phyloP scores from a whole-genome alignment of 1,140 invertebrate species.

The Drosophila ficusphila region DNA sequence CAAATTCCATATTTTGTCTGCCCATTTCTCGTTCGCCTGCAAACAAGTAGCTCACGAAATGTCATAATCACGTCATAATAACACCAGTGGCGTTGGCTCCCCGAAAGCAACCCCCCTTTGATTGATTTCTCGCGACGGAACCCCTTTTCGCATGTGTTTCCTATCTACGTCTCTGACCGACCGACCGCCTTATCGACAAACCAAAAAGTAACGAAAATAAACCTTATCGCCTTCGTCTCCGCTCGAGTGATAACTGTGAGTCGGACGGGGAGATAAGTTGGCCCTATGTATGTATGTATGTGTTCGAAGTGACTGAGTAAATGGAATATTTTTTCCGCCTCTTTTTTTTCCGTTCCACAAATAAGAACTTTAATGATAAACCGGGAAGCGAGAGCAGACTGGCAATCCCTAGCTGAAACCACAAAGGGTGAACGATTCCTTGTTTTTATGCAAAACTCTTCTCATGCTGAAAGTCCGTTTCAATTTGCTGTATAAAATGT shows the following conservation, averaged over 20 bases:
- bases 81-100: not conserved
- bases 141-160: slow-evolving; percentile 4
- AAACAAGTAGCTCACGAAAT: slow-evolving; percentile 23
- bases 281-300: slow-evolving; percentile 19
- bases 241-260: slow-evolving; percentile 60
- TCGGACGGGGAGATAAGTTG: slow-evolving; percentile 63
- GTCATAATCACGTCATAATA: slow-evolving; percentile 5
- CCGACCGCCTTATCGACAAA: slow-evolving; percentile 43
- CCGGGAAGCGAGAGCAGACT: slow-evolving; percentile 5
- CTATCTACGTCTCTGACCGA: slow-evolving; percentile 23
- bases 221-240: slow-evolving; percentile 60
- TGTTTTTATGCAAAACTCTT: not conserved
- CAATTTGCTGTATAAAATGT: not conserved
- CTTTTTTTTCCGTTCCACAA: slow-evolving; percentile 4
- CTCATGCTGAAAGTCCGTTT: not conserved
- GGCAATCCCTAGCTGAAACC: not conserved
- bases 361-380: slow-evolving; percentile 33
- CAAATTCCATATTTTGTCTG: not conserved
- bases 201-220: slow-evolving; percentile 48
- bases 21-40: slow-evolving; percentile 3
- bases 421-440: slow-evolving; percentile 23
- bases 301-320: slow-evolving; percentile 21
- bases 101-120: not conserved
- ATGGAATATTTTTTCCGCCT: slow-evolving; percentile 51
- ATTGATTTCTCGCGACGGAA: slow-evolving; percentile 5